Evolutionary conservation across 2,888 invertebrate species (phyloP).

Genomic region (Leuctra nigra): DNA sequence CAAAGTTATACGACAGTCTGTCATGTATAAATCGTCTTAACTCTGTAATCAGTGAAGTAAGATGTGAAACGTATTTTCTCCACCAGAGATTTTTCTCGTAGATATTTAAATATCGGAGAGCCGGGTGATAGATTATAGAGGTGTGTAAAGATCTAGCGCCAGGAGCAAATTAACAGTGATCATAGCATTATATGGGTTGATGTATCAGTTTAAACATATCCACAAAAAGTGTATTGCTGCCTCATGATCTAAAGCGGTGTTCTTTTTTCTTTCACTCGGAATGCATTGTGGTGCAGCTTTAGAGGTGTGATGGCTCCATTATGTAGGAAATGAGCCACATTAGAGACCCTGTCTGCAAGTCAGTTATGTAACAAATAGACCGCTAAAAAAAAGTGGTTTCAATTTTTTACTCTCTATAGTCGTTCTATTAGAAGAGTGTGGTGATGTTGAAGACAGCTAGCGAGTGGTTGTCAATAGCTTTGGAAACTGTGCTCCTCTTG

Average conservation of each 20-base stretch:
- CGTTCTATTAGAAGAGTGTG: no score
- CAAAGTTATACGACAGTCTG: no score
- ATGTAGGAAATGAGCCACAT: background rate
- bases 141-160: background rate
- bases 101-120: no score
- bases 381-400: background rate
- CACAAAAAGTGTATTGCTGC: background rate
- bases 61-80: no score
- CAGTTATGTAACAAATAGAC: background rate
- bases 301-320: background rate
- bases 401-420: no score
- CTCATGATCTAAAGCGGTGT: background rate
- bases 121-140: no score
- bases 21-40: no score
- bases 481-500: no score
- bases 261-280: background rate
- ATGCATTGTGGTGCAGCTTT: background rate
- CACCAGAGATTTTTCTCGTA: no score
- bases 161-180: background rate
- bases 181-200: background rate
- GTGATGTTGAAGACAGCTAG: no score
- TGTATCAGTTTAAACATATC: background rate
- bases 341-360: background rate
- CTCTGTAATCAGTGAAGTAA: no score
- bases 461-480: no score